Evolutionary conservation across 2,797 vertebrate genomes (phyloP).

Genomic region (Propithecus perrieri): DNA sequence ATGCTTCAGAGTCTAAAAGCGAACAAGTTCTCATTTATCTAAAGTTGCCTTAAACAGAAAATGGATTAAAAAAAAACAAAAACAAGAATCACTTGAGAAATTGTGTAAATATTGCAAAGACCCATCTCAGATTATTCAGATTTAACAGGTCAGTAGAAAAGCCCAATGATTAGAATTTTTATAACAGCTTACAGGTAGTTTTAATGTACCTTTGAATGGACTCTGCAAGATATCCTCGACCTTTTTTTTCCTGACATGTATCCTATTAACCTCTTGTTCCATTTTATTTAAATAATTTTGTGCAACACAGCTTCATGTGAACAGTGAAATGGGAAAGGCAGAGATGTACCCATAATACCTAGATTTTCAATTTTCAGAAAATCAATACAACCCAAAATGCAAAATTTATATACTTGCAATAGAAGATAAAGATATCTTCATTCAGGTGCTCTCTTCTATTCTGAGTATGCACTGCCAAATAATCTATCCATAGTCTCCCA

Average conservation of each 20-base stretch:
- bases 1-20: neutral
- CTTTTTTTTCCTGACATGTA: neutral
- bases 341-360: neutral
- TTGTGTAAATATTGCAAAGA: neutral
- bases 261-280: neutral
- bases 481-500: neutral
- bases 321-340: neutral
- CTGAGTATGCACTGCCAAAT: neutral
- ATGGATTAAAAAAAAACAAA: neutral
- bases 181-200: neutral
- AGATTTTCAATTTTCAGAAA: constrained; percentile 21
- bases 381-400: neutral
- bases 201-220: neutral
- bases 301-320: neutral
- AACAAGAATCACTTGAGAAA: neutral
- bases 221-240: neutral
- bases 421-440: neutral
- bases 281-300: constrained; percentile 19
- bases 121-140: neutral
- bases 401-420: neutral
- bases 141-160: neutral
- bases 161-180: neutral
- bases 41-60: neutral
- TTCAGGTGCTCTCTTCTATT: neutral
- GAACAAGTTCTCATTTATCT: neutral